Base-by-base conservation (phyloP, 2,113 vertebrate species). In the Pomatorhinus ruficollis region DNA sequence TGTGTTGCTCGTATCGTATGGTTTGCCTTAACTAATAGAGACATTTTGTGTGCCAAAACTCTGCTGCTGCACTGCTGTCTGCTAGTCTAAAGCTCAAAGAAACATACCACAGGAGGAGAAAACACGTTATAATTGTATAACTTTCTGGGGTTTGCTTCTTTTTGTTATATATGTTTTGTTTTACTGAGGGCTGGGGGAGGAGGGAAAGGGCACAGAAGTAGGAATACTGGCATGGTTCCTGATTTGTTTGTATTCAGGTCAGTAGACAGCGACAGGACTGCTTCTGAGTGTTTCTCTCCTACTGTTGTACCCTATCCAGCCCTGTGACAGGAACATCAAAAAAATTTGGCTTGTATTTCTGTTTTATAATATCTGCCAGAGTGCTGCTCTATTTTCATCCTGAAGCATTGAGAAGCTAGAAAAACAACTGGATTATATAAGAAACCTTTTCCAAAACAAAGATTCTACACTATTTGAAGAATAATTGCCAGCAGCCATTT, bases 221-320 rank as follows among this genome's bases (percentile, higher is more conserved):
- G 4, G 52, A 89, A 77, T 40, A 70, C 44, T 80, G 63, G 19
- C 2, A 0, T 74, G 47, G 33, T 37, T 89, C 39, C 71, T 52
- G 44, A 93, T 95, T 93, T 90, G 66, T 93, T 95, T 95, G 85
- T 70, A 92, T 90, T 88, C 87, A 89, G 75, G 85, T 92, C 85
- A 83, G 45, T 54, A 87, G 83, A 69, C 44, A 87, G 90, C 2
- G 18, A 19, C 83, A 95, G 72, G 59, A 74, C 50, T 86, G 76
- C 60, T 88, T 80, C 74, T 66, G 42, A 94, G 65, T 76, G 21
- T 60, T 78, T 92, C 52, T 86, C 25, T 90, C 66, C 42, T 81
- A 40, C 71, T 69, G 33, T 86, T 92, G 72, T 89, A 90, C 61
- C 16, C 65, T 93, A 75, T 49, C 60, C 80, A 93, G 72, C 70